phyloP scores from a whole-genome alignment of 2,113 vertebrate genomes.

The Deroptyus accipitrinus region DNA sequence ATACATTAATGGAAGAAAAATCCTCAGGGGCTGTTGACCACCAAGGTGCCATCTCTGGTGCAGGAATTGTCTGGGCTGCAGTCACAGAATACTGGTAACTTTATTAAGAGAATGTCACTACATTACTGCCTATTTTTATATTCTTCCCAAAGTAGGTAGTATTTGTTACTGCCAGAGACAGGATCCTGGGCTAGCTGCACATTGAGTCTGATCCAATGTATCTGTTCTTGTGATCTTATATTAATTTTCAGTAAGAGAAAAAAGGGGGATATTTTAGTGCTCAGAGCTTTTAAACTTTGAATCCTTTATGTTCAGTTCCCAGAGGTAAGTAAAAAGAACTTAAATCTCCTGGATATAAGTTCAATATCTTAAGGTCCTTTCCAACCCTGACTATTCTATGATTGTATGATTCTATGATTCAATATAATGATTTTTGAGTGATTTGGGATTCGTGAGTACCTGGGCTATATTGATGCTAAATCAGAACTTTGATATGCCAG shows the following conservation, averaged over 20 bases:
- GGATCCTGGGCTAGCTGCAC: neutral
- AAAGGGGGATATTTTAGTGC: neutral
- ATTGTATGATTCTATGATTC: no score
- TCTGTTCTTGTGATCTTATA: neutral
- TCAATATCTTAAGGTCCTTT: neutral
- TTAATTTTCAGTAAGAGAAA: neutral
- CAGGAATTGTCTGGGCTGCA: neutral
- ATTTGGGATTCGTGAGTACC: neutral
- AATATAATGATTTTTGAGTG: neutral
- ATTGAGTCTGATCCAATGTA: conserved; percentile 8
- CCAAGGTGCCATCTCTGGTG: neutral
- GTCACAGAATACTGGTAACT: neutral
- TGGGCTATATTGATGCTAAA: neutral
- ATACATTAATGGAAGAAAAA: neutral
- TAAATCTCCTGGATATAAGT: neutral
- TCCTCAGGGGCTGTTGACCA: neutral
- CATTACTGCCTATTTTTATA: conserved; percentile 2
- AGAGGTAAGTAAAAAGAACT: neutral
- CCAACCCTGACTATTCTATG: no score
- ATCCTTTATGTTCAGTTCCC: neutral
- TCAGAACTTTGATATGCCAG: neutral
- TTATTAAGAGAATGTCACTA: neutral
- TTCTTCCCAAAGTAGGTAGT: neutral
- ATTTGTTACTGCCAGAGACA: neutral
- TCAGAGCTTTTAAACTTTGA: neutral